Evolutionary conservation across 1,140 invertebrate species (phyloP).

Genomic region (Cyrtorhinus lividipennis): DNA sequence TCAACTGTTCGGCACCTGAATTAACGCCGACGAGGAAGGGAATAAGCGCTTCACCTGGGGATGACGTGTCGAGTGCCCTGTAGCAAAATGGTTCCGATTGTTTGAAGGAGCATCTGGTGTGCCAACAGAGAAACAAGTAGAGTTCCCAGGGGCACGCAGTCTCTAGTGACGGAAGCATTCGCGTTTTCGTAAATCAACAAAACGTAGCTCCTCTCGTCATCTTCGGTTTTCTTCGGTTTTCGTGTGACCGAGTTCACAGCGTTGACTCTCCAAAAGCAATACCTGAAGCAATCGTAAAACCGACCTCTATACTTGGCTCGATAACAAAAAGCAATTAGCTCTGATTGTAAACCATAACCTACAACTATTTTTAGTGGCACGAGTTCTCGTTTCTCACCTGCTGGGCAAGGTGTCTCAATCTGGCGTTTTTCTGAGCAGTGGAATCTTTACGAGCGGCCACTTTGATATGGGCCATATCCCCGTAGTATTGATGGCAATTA

Average conservation of each 20-base stretch:
- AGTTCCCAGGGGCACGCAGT: slow-evolving; percentile 60
- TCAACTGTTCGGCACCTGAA: neutral
- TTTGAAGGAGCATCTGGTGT: slow-evolving; percentile 81
- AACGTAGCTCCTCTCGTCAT: slow-evolving; percentile 66
- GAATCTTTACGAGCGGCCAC: slow-evolving; percentile 77
- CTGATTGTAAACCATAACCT: no score
- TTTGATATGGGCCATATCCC: slow-evolving; percentile 81
- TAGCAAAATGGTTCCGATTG: slow-evolving; percentile 70
- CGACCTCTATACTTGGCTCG: no score
- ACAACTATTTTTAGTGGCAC: no score
- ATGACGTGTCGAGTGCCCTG: slow-evolving; percentile 40
- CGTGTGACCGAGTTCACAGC: slow-evolving; percentile 29
- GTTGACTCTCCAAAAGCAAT: slow-evolving; percentile 49
- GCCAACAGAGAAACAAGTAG: slow-evolving; percentile 75
- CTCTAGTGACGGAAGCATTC: slow-evolving; percentile 49
- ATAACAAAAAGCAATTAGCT: neutral
- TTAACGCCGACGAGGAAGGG: slow-evolving; percentile 1
- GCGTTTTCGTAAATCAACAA: slow-evolving; percentile 75
- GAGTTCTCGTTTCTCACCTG: no score
- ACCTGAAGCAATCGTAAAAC: slow-evolving; percentile 40
- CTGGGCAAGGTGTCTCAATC: slow-evolving; percentile 69
- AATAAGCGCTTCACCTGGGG: slow-evolving; percentile 33
- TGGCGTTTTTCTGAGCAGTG: slow-evolving; percentile 59
- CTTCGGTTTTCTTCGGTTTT: slow-evolving; percentile 26
- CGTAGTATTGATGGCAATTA: slow-evolving; percentile 84